phyloP scores from a whole-genome alignment of 1,140 invertebrate genomes.

The Stegodyphus dumicola region DNA sequence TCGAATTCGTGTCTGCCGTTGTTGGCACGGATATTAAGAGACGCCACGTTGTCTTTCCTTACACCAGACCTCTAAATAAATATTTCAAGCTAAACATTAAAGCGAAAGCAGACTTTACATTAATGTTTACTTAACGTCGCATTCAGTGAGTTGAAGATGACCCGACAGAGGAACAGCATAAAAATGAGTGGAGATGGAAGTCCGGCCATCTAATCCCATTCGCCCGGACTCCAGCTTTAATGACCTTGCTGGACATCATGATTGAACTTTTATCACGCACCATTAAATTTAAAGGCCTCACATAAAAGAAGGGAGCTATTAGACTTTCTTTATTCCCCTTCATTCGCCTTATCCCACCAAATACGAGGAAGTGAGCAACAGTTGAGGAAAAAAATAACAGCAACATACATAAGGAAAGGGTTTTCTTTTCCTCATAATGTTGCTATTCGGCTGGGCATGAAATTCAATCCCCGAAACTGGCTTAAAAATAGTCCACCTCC shows the following conservation, averaged over 20 bases:
- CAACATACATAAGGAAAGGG: slow-evolving; percentile 23
- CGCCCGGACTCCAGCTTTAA: slow-evolving; percentile 39
- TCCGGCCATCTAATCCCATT: slow-evolving; percentile 50
- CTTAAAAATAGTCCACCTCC: slow-evolving; percentile 26
- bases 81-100: no score
- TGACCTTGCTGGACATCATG: slow-evolving; percentile 58
- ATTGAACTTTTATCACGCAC: slow-evolving; percentile 59
- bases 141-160: neutral
- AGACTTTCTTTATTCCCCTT: slow-evolving; percentile 8
- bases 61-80: no score
- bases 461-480: slow-evolving; percentile 47
- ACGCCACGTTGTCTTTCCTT: no score
- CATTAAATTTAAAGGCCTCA: slow-evolving; percentile 60
- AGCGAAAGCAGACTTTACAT: no score
- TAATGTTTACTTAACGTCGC: no score
- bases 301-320: slow-evolving; percentile 28
- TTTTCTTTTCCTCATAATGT: slow-evolving; percentile 38
- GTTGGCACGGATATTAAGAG: no score
- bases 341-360: slow-evolving; percentile 26
- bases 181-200: slow-evolving; percentile 20
- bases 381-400: slow-evolving; percentile 15
- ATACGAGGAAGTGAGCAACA: slow-evolving; percentile 36
- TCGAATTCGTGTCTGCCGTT: no score
- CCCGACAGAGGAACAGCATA: slow-evolving; percentile 7
- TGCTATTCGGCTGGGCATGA: slow-evolving; percentile 47